These are phyloP conservation scores for Atherinosoma microstoma DNA, from an alignment of 2,797 vertebrate species.

Conservation along the genomic window DNA sequence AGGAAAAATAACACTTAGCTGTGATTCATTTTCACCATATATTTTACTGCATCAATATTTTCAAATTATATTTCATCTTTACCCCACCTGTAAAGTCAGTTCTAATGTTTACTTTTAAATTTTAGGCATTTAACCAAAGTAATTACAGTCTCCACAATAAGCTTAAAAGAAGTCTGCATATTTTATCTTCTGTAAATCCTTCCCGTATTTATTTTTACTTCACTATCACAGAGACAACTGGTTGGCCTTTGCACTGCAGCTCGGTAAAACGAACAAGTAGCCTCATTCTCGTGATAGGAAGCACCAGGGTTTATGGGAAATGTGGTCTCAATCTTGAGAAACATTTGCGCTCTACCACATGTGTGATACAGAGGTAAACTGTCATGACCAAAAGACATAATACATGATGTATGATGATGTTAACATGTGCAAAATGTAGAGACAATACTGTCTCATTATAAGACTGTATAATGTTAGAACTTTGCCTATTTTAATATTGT, in stretches of 20 bases:
- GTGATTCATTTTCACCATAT: conserved; percentile 21
- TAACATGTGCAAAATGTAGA: neutral
- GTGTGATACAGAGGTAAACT: conserved; percentile 24
- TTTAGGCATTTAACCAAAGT: conserved; percentile 6
- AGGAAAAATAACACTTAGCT: conserved; percentile 28
- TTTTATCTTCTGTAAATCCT: conserved; percentile 28
- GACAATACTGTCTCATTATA: neutral
- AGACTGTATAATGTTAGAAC: neutral
- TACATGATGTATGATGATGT: neutral
- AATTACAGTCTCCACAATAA: neutral
- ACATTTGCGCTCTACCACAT: conserved; percentile 33
- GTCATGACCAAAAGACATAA: conserved; percentile 7
- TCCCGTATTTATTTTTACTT: conserved; percentile 18
- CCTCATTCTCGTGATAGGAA: conserved; percentile 49
- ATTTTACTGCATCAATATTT: conserved; percentile 36
- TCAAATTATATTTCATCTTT: conserved; percentile 19
- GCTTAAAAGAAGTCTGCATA: conserved; percentile 16
- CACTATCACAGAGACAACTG: conserved; percentile 1
- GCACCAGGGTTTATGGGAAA: conserved; percentile 52
- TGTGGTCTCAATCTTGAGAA: conserved; percentile 44
- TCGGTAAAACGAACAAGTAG: conserved; percentile 21
- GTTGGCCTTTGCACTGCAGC: conserved; percentile 3
- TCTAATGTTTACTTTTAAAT: conserved; percentile 22
- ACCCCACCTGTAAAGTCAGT: conserved; percentile 5
- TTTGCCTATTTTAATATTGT: neutral